phyloP scores from a whole-genome alignment of 92 coral and sea anemone species.

The Virgularia gustaviana region DNA sequence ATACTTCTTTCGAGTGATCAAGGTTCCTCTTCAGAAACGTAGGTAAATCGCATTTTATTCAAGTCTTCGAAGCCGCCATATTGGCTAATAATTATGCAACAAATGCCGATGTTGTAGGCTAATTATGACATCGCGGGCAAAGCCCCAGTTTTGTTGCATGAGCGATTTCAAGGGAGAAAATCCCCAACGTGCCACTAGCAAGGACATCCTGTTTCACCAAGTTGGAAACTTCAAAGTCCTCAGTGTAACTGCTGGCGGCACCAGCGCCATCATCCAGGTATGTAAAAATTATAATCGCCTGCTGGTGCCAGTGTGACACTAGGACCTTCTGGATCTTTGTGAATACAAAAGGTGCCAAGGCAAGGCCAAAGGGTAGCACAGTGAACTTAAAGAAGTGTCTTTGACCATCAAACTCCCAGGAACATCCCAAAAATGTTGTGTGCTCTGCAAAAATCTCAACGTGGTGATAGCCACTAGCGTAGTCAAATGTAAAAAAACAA shows the following conservation, averaged over 20 bases:
- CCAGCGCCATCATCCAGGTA: slow-evolving; percentile 58
- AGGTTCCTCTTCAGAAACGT: background rate
- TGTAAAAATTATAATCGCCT: slow-evolving; percentile 41
- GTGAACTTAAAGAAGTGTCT: no score
- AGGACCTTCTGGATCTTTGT: no score
- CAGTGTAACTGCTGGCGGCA: slow-evolving; percentile 13
- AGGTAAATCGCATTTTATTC: background rate
- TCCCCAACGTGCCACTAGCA: slow-evolving; percentile 27
- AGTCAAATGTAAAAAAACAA: slow-evolving; percentile 40
- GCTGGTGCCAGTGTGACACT: slow-evolving; percentile 44
- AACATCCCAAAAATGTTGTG: no score
- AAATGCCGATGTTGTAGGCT: background rate
- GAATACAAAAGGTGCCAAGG: no score
- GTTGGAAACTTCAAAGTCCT: slow-evolving; percentile 30
- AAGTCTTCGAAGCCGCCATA: slow-evolving; percentile 1
- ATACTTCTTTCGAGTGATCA: background rate
- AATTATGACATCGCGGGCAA: background rate
- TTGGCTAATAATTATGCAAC: background rate
- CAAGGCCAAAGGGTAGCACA: no score
- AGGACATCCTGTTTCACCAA: slow-evolving; percentile 33
- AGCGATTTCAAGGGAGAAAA: background rate
- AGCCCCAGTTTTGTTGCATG: background rate
- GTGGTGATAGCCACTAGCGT: slow-evolving; percentile 50
- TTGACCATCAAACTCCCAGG: no score
- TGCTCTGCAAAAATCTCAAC: slow-evolving; percentile 32